Evolutionary conservation across 2,113 vertebrate species (phyloP).

Genomic region (Solea senegalensis): DNA sequence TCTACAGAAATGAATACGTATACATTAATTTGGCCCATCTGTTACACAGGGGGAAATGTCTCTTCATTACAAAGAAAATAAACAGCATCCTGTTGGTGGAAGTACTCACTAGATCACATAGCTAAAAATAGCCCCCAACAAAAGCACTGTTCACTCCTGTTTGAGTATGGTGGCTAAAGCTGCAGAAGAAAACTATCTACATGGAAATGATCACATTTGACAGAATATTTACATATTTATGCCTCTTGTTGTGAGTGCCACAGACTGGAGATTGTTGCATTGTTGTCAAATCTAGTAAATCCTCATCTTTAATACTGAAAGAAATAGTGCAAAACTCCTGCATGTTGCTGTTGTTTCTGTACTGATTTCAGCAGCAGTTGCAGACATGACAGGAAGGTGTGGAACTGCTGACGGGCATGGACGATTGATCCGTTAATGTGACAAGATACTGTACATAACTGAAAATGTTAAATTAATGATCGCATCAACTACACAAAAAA

Average conservation of each 20-base stretch:
- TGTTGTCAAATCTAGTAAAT: neutral
- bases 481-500: no score
- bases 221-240: no score
- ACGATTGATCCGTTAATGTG: no score
- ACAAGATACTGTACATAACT: no score
- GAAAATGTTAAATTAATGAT: no score
- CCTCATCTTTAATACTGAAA: neutral
- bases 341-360: neutral
- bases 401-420: no score
- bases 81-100: neutral
- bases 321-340: neutral
- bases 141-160: no score
- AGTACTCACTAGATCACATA: neutral
- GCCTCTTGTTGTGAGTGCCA: no score
- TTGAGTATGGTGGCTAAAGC: no score
- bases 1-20: neutral
- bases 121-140: no score
- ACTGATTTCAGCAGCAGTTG: neutral
- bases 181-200: no score
- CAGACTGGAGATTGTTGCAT: neutral
- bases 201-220: no score
- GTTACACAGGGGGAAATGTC: neutral
- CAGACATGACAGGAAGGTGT: neutral
- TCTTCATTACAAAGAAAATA: neutral
- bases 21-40: neutral